These are phyloP conservation scores for Hylaea fasciaria DNA, from an alignment of 2,888 invertebrate species.

Conservation along the genomic window DNA sequence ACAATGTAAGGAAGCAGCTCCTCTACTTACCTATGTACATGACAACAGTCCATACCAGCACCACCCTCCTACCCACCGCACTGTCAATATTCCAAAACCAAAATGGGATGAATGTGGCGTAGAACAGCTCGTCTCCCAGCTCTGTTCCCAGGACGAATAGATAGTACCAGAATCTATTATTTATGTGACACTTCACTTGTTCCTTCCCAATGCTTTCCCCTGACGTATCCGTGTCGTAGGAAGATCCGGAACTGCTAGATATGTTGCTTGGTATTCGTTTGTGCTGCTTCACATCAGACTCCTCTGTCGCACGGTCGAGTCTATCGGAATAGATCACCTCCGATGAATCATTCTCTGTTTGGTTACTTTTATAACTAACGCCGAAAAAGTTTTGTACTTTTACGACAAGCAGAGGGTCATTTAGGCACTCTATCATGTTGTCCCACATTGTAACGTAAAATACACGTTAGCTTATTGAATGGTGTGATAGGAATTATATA, in stretches of 20 bases:
- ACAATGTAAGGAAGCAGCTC: too few species aligned
- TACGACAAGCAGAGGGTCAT: conserved; percentile 90
- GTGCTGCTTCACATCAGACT: conserved; percentile 61
- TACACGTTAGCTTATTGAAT: background rate
- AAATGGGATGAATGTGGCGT: conserved; percentile 95
- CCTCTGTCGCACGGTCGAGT: conserved; percentile 54
- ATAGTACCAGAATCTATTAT: conserved; percentile 93
- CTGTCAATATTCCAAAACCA: conserved; percentile 98
- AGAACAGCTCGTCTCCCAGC: conserved; percentile 96
- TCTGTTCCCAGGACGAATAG: conserved; percentile 93
- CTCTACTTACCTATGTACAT: conserved; percentile 90
- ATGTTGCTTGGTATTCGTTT: conserved; percentile 73
- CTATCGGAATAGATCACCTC: conserved; percentile 65
- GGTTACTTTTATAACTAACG: conserved; percentile 81
- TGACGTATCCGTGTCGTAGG: conserved; percentile 72
- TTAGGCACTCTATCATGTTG: conserved; percentile 87
- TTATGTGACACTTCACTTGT: conserved; percentile 82
- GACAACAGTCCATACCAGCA: conserved; percentile 91
- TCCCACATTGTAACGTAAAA: conserved; percentile 69
- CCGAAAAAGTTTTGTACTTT: conserved; percentile 93
- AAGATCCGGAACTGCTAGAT: conserved; percentile 71
- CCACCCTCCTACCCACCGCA: conserved; percentile 92
- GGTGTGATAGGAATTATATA: background rate
- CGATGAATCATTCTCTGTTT: conserved; percentile 55
- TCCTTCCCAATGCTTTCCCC: conserved; percentile 65